These are phyloP conservation scores for Latrodectus geometricus DNA, from an alignment of 1,140 invertebrate genomes.

Conservation along the genomic window DNA sequence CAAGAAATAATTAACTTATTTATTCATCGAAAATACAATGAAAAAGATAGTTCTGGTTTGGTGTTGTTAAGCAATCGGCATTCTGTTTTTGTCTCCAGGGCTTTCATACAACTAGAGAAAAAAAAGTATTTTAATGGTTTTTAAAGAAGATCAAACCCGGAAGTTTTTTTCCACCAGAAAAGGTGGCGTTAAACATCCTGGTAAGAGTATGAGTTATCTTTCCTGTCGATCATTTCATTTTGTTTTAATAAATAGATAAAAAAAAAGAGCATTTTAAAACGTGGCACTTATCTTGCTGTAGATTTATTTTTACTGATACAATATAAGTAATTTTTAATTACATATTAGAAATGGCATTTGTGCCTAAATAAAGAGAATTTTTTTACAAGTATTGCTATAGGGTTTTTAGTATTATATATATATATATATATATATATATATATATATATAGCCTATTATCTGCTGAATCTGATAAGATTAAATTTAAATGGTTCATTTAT, in stretches of 20 bases:
- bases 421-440: too few species aligned
- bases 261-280: neutral
- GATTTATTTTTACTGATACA: too few species aligned
- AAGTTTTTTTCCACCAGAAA: neutral
- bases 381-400: too few species aligned
- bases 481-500: too few species aligned
- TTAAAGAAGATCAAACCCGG: neutral
- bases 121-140: constrained; percentile 25
- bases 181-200: neutral
- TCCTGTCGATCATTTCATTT: neutral
- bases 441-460: too few species aligned
- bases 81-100: neutral
- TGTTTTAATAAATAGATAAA: neutral
- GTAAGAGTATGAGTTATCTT: neutral
- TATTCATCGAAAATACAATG: constrained; percentile 15
- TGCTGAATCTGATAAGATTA: too few species aligned
- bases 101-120: neutral
- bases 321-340: too few species aligned
- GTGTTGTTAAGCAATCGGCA: neutral
- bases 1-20: constrained; percentile 1
- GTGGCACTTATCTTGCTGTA: neutral
- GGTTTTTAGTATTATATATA: too few species aligned
- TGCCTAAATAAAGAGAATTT: neutral
- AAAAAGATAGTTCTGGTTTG: neutral
- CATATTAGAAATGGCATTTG: too few species aligned